Evolutionary conservation across 2,888 invertebrate species (phyloP).

Genomic region (Sphaeridia pumilis): DNA sequence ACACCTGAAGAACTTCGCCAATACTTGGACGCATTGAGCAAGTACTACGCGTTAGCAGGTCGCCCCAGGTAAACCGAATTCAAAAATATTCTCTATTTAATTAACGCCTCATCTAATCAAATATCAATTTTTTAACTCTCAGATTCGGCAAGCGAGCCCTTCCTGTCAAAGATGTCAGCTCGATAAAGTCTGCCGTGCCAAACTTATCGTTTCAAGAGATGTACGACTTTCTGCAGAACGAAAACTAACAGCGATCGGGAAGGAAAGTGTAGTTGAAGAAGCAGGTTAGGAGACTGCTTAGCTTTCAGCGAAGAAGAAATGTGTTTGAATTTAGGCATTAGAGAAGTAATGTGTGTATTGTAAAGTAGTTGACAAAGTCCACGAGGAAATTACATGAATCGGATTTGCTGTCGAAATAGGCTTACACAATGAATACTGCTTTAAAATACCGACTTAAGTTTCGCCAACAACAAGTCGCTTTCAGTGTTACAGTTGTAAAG

Average conservation of each 20-base stretch:
- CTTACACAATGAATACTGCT: background rate
- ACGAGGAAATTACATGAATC: background rate
- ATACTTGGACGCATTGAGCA: slow-evolving; percentile 45
- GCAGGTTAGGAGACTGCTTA: too few relatives aligned
- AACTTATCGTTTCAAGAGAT: slow-evolving; percentile 13
- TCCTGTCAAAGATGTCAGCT: slow-evolving; percentile 9
- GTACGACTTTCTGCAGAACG: slow-evolving; percentile 15
- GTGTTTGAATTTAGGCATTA: too few relatives aligned
- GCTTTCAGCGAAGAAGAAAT: too few relatives aligned
- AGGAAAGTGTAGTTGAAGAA: background rate
- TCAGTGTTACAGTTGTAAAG: too few relatives aligned
- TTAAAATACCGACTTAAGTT: too few relatives aligned
- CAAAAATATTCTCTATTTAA: too few relatives aligned
- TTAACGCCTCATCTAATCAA: too few relatives aligned
- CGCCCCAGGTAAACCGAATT: slow-evolving; percentile 42
- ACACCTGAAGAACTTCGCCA: slow-evolving; percentile 44
- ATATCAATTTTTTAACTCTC: background rate
- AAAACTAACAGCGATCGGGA: slow-evolving; percentile 11
- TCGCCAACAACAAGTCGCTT: too few relatives aligned
- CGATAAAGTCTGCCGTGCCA: slow-evolving; percentile 12
- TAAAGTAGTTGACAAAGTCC: too few relatives aligned
- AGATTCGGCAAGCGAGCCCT: slow-evolving; percentile 21
- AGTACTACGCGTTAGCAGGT: slow-evolving; percentile 45
- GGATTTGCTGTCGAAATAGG: background rate
- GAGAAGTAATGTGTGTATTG: too few relatives aligned